Evolutionary conservation across 2,113 vertebrate genomes (phyloP), one percentile per base, ranked within the genome.

Genomic region (Corythaeola cristata): DNA sequence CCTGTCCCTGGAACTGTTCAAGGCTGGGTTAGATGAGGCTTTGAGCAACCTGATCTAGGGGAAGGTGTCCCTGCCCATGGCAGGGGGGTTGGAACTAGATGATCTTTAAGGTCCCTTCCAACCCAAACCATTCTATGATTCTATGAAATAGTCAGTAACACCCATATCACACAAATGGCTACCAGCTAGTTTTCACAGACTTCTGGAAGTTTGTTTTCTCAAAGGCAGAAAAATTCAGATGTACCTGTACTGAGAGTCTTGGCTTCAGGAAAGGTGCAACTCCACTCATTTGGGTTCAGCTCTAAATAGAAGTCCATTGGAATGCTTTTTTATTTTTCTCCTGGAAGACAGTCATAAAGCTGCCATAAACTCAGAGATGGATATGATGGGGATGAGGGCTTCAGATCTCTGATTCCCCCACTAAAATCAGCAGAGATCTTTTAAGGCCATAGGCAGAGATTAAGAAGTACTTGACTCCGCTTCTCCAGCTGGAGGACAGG

Each of bases 91-190:
- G 14, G 41, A 12, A 44, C 41, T 44, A 44, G 41, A 44, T 44
- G 41, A 44, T 44, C 41, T 44, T 44, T 44, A 44, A 39, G 12
- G 14, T 44, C 41, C 41, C 41, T 44, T 44, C 41, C 41, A 44
- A 44, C 12, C 12, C 5, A 44, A 44, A 44, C 41, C 41, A 44
- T 44, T 44, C 41, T 44, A 44, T 15, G 14, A 44, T 44, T 44
- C 41, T 44, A 44, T 44, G 41, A 85, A 81, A 89, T 14, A 8
- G 77, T 49, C 20, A 62, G 53, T 41, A 77, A 77, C 15, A 76
- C 15, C 47, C 0, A 0, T 37, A 80, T 69, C 26, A 20, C 35
- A 87, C n/a, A 78, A 30, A 39, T 3, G 16, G 23, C 21, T 64
- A 41, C 18, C 19, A 77, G 15, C 17, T 35, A 74, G 37, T 8